phyloP scores from a whole-genome alignment of 2,113 vertebrate species.

The Charadrius vociferus region DNA sequence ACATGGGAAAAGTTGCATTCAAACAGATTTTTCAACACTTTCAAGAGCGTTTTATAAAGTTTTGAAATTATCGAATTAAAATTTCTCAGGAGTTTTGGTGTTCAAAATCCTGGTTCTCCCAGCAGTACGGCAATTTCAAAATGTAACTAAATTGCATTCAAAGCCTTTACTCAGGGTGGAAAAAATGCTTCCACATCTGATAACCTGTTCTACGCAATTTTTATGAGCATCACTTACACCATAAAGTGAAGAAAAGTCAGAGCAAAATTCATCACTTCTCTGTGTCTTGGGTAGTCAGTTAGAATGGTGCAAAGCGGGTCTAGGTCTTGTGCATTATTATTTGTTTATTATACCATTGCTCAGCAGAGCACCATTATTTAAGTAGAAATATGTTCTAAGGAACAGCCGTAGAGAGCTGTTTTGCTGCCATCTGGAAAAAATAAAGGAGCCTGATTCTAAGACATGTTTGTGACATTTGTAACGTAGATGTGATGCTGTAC shows the following conservation, averaged over 20 bases:
- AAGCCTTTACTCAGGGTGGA: neutral
- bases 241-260: neutral
- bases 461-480: constrained; percentile 49
- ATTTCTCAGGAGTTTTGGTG: neutral
- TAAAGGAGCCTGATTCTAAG: constrained; percentile 23
- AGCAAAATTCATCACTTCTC: neutral
- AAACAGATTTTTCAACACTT: neutral
- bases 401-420: neutral
- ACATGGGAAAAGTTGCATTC: neutral
- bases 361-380: constrained; percentile 1
- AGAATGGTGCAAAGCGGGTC: neutral
- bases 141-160: neutral
- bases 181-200: neutral
- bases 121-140: neutral
- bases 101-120: neutral
- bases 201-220: neutral
- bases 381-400: neutral
- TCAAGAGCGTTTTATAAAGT: neutral
- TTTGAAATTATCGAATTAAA: neutral
- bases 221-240: neutral
- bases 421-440: constrained; percentile 60
- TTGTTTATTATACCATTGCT: constrained; percentile 10
- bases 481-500: neutral
- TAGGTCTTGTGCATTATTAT: neutral
- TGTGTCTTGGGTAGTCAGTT: neutral